Evolutionary conservation across 2,113 vertebrate genomes (phyloP).

Genomic region (Anseranas semipalmata): DNA sequence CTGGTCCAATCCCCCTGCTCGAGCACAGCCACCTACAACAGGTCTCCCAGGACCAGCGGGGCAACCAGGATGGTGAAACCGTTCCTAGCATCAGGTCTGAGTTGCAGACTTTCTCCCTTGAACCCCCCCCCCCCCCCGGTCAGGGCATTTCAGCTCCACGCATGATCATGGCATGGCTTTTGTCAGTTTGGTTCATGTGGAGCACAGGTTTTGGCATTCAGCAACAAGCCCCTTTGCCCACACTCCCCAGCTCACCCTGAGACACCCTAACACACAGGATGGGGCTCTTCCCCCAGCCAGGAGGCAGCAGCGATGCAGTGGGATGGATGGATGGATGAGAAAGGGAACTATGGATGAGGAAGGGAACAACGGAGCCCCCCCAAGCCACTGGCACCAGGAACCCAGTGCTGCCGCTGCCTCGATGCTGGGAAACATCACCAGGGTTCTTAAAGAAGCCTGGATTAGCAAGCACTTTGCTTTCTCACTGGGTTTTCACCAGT

Average conservation of each 20-base stretch:
- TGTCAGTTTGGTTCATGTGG: background rate
- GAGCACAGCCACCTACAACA: background rate
- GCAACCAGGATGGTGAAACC: background rate
- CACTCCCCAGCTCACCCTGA: background rate
- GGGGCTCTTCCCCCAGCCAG: too few relatives aligned
- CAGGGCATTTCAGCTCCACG: background rate
- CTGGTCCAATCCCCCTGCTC: background rate
- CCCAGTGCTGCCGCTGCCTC: background rate
- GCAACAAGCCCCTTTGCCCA: background rate
- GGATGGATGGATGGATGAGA: background rate
- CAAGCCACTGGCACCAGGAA: background rate
- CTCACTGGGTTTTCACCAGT: background rate
- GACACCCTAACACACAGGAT: background rate
- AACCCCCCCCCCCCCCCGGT: background rate
- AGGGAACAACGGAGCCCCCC: too few relatives aligned
- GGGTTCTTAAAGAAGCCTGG: background rate
- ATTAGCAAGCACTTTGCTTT: background rate
- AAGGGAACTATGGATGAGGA: too few relatives aligned
- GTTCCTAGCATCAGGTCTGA: background rate
- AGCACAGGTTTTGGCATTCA: background rate
- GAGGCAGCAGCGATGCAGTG: too few relatives aligned
- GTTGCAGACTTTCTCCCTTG: background rate
- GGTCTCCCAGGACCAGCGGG: background rate
- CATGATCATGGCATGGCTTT: fast-evolving
- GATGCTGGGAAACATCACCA: background rate